Conservation (phyloP, 2,797 vertebrate species). For the Cuniculus paca region DNA sequence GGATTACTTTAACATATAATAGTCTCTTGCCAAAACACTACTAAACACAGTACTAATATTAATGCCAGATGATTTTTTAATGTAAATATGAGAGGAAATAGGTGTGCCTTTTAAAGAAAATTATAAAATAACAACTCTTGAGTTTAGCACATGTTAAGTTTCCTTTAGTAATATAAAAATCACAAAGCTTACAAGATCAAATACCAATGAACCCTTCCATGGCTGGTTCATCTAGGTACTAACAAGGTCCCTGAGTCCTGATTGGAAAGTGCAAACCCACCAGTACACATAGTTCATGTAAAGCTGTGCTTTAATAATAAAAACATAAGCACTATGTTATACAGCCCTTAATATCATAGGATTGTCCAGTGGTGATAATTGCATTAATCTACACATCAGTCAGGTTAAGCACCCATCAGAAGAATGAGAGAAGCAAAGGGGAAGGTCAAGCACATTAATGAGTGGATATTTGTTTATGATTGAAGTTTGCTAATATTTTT, state of each 20-base stretch:
- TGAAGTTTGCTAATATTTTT: not conserved
- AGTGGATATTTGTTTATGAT: not conserved
- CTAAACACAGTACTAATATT: conserved; percentile 43
- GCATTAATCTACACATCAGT: conserved; percentile 3
- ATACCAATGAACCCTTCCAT: not conserved
- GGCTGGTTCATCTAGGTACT: not conserved
- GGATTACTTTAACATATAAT: conserved; percentile 17
- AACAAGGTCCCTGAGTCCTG: conserved; percentile 25
- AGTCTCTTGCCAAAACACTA: conserved; percentile 46
- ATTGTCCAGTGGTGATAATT: not conserved
- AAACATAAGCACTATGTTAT: conserved; percentile 20
- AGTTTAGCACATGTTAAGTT: not conserved
- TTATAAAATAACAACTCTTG: not conserved
- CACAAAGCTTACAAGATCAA: not conserved
- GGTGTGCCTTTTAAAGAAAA: conserved; percentile 28
- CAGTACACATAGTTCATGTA: not conserved
- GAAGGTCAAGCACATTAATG: not conserved
- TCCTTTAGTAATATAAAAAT: conserved; percentile 30
- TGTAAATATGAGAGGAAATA: not conserved
- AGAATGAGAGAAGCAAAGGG: not conserved
- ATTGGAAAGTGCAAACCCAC: not conserved
- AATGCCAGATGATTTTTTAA: conserved; percentile 61
- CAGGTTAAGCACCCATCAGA: not conserved
- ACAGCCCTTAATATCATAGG: not conserved
- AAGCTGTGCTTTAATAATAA: conserved; percentile 66